These are phyloP conservation scores for Syrmaticus mikado DNA, from an alignment of 2,113 vertebrate genomes.

Conservation along the genomic window DNA sequence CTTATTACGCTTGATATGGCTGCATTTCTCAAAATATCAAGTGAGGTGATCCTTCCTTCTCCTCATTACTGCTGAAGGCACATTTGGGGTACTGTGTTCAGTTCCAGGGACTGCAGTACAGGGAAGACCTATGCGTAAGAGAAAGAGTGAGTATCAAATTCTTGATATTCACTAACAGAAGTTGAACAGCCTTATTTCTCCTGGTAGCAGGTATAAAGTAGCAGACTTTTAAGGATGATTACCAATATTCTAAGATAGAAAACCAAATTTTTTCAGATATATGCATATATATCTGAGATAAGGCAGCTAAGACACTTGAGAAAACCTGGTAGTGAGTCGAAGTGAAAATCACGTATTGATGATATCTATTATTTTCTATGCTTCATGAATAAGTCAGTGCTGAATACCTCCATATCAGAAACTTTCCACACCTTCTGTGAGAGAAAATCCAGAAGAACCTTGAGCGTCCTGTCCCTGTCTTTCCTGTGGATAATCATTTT, in stretches of 20 bases:
- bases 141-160: not conserved
- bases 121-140: too few species aligned
- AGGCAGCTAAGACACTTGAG: not conserved
- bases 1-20: not conserved
- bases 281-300: not conserved
- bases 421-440: not conserved
- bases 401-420: not conserved
- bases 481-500: accelerated
- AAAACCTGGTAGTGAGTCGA: not conserved
- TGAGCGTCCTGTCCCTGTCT: accelerated
- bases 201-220: not conserved
- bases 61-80: not conserved
- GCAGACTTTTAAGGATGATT: not conserved
- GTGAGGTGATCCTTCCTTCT: not conserved
- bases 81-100: too few species aligned
- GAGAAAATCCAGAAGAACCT: not conserved
- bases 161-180: not conserved
- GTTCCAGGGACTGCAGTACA: too few species aligned
- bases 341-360: not conserved
- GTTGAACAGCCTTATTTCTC: not conserved
- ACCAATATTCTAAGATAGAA: not conserved
- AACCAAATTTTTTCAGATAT: not conserved
- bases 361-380: not conserved
- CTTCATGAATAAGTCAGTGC: not conserved
- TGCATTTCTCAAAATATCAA: not conserved